Evolutionary conservation across 2,113 vertebrate genomes (phyloP).

Genomic region (Grammomys surdaster): DNA sequence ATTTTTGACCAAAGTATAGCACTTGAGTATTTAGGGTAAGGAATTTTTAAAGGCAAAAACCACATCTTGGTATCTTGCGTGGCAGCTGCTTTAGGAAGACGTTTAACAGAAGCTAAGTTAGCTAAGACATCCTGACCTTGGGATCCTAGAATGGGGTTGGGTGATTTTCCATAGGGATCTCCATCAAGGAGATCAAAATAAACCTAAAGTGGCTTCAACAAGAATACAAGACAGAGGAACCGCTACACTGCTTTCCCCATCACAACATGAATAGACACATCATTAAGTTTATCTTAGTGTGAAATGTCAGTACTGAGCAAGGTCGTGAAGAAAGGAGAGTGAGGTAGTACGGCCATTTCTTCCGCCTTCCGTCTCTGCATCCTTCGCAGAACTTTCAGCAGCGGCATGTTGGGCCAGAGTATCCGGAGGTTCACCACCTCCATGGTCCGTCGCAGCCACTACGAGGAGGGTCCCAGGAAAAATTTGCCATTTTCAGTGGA

Average conservation of each 20-base stretch:
- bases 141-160: background rate
- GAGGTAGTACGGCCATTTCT: no score
- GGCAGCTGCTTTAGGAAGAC: background rate
- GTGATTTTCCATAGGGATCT: background rate
- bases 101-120: background rate
- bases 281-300: background rate
- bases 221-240: background rate
- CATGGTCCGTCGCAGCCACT: no score
- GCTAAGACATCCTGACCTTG: background rate
- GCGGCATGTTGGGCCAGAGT: no score
- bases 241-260: background rate
- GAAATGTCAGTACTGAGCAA: background rate
- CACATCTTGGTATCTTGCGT: background rate
- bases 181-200: background rate
- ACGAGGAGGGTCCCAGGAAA: no score
- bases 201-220: background rate
- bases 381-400: no score
- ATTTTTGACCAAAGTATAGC: background rate
- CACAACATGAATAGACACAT: background rate
- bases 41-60: background rate
- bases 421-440: no score
- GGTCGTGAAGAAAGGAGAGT: no score
- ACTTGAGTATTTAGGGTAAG: background rate
- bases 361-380: no score
- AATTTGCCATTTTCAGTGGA: no score